phyloP scores from a whole-genome alignment of 2,888 invertebrate species.

The Epiblema foenella region DNA sequence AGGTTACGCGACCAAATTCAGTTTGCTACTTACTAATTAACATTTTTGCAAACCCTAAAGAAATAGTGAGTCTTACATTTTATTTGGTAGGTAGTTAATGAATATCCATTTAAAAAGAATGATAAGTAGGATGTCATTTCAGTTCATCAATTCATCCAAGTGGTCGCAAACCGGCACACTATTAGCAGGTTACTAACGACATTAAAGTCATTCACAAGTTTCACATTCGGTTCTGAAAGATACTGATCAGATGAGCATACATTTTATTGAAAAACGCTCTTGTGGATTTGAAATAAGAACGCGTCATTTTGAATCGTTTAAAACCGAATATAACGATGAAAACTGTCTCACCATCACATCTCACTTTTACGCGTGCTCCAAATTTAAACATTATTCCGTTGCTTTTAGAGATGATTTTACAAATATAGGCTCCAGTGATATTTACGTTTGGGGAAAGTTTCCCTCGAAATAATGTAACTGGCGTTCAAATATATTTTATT shows the following conservation, averaged over 20 bases:
- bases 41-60: too few species aligned
- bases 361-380: not conserved
- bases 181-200: too few species aligned
- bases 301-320: not conserved
- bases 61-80: too few species aligned
- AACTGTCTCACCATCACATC: not conserved
- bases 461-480: slow-evolving; percentile 6
- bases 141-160: too few species aligned
- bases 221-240: too few species aligned
- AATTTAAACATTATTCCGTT: not conserved
- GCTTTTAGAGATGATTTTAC: not conserved
- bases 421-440: not conserved
- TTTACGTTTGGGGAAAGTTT: not conserved
- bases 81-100: too few species aligned
- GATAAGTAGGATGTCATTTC: too few species aligned
- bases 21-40: too few species aligned
- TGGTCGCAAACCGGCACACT: too few species aligned
- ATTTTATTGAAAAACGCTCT: not conserved
- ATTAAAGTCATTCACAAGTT: too few species aligned
- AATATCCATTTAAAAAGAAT: too few species aligned
- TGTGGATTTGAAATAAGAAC: not conserved
- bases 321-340: slow-evolving; percentile 3
- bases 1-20: too few species aligned
- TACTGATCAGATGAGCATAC: not conserved
- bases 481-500: slow-evolving; percentile 37